Evolutionary conservation across 2,797 vertebrate species (phyloP).

Genomic region (Thalassophryne amazonica): DNA sequence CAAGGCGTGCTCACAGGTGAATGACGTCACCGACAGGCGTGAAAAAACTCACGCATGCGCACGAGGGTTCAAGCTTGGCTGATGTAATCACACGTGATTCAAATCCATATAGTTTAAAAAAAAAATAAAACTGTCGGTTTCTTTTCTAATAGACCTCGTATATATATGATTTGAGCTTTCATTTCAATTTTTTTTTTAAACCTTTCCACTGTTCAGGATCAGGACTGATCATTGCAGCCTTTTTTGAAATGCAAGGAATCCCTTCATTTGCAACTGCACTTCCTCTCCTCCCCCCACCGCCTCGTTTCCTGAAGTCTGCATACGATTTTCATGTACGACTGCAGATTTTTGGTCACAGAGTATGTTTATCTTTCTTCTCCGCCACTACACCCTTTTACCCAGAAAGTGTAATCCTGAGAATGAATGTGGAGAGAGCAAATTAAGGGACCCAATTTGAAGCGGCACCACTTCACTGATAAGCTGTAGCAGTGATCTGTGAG

Average conservation of each 20-base stretch:
- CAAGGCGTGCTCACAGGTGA: no score
- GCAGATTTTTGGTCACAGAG: conserved; percentile 29
- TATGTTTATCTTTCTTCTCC: conserved; percentile 50
- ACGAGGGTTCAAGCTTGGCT: no score
- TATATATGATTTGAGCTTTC: no score
- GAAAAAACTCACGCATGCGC: no score
- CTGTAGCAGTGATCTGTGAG: conserved; percentile 70
- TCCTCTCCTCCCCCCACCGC: conserved; percentile 9
- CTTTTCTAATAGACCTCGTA: no score
- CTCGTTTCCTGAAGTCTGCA: background rate
- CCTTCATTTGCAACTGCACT: conserved; percentile 4
- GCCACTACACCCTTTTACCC: conserved; percentile 30
- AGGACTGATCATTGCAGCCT: background rate
- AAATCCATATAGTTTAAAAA: no score
- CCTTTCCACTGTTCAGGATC: background rate
- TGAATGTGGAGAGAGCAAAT: conserved; percentile 70
- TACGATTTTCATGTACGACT: conserved; percentile 22
- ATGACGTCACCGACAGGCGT: no score
- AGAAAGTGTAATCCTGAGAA: conserved; percentile 55
- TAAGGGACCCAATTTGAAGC: conserved; percentile 72
- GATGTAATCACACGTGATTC: no score
- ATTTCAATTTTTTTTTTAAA: no score
- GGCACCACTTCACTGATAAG: conserved; percentile 71
- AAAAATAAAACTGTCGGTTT: no score
- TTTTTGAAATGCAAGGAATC: conserved; percentile 1